Base-by-base conservation (phyloP, 1,140 invertebrate genomes). In the Cephus cinctus region DNA sequence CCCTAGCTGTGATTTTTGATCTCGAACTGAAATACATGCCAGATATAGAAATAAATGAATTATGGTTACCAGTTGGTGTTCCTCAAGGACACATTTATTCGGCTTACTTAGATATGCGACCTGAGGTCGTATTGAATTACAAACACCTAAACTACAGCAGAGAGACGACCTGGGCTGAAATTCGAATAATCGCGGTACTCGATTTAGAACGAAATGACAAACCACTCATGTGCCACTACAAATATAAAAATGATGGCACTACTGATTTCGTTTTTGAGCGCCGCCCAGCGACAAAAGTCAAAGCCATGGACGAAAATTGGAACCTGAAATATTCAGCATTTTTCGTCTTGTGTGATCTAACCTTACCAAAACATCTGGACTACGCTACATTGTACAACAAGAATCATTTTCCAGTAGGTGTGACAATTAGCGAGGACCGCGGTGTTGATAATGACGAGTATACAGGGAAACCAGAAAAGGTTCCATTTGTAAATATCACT, bases 1-100 rank as follows among this genome's bases (percentile, higher is more conserved):
- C 8, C 5, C 30, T 54, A 12, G 18, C 16, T 15, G 49, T 55
- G 9, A 47, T 52, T n/a, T 18, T 54, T 9, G 34, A 52, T 27
- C 21, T 43, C 5, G 49, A 55, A 41, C 47, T 58, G 2, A 25
- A 43, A 18, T 51, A 46, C 15, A 54, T 54, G 44, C 3, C 44
- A n/a, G 22, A 51, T 15, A 8, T 42, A 23, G 11, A 6, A 15
- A 15, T 22, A n/a, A 16, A 8, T 15, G 49, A 54, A 5, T 16
- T 31, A 14, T 58, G 52, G 49, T 23, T 39, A 15, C n/a, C 31
- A 8, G 39, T 49, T 2, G 14, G n/a, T 4, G 36, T 47, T 50
- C 19, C 48, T 11, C 14, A 53, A 9, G 52, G 56, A 25, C 45
- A 52, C 20, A 47, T 58, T n/a, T 58, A 47, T 39, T 58, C 56